A percentile compares a stretch with the other conserved stretches of the same genome.
These are phyloP conservation scores for Hippoglossus stenolepis DNA, from an alignment of 2,113 vertebrate genomes.

Conservation along the genomic window DNA sequence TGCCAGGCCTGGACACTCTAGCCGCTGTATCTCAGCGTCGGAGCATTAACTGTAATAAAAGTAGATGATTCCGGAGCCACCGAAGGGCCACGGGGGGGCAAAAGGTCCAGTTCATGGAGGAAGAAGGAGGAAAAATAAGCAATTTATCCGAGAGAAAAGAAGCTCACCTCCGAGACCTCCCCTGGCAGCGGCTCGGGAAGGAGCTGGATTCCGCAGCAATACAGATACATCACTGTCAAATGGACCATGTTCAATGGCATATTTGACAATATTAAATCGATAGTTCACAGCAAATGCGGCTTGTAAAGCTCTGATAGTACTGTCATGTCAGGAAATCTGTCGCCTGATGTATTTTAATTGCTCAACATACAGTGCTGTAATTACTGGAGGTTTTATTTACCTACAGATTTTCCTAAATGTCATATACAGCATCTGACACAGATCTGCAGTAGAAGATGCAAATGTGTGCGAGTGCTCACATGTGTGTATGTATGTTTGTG, in stretches of 20 bases:
- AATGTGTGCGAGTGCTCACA: neutral
- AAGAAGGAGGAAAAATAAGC: conserved; percentile 72
- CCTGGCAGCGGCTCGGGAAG: conserved; percentile 60
- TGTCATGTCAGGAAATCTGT: neutral
- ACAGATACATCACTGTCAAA: conserved; percentile 60
- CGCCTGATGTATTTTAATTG: neutral
- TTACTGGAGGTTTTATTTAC: neutral
- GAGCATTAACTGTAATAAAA: conserved; percentile 82
- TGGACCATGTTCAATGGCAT: conserved; percentile 34
- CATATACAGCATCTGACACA: neutral
- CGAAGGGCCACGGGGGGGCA: conserved; percentile 51
- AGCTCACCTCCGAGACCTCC: conserved; percentile 72
- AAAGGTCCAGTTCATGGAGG: conserved; percentile 72
- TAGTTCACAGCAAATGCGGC: conserved; percentile 54
- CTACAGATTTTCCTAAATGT: neutral
- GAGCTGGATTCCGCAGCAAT: conserved; percentile 58
- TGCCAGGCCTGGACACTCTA: conserved; percentile 43
- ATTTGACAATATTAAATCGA: conserved; percentile 68
- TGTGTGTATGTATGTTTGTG: conserved; percentile 13
- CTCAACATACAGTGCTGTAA: neutral
- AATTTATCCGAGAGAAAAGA: conserved; percentile 73
- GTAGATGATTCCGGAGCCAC: conserved; percentile 69
- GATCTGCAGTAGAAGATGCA: neutral
- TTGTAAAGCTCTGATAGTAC: conserved; percentile 16
- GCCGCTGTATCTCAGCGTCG: conserved; percentile 50